Evolutionary conservation across 2,888 invertebrate genomes (phyloP).

Genomic region (Napeogenes sylphis): DNA sequence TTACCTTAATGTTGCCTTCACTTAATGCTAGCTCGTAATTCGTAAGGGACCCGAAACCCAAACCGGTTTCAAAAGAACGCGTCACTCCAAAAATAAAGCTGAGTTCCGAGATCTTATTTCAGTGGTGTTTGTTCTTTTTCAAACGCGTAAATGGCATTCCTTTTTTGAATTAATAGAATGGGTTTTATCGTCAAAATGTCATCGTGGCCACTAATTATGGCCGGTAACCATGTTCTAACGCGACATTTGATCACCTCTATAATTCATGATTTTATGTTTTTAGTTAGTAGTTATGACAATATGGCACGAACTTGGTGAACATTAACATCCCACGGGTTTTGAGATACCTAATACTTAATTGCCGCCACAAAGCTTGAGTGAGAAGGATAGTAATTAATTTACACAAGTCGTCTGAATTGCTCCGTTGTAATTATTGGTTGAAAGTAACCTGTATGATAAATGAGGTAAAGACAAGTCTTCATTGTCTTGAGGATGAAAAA

Average conservation of each 20-base stretch:
- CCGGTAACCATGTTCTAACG: constrained; percentile 37
- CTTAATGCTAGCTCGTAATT: constrained; percentile 57
- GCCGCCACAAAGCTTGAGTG: constrained; percentile 46
- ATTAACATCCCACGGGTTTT: constrained; percentile 33
- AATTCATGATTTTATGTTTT: constrained; percentile 35
- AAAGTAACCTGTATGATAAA: constrained; percentile 76
- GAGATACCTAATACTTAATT: constrained; percentile 31
- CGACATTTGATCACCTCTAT: constrained; percentile 46
- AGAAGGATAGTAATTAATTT: constrained; percentile 61
- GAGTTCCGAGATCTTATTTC: constrained; percentile 38
- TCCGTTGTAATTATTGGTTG: constrained; percentile 75
- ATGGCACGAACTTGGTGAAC: constrained; percentile 33
- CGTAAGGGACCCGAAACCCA: constrained; percentile 46
- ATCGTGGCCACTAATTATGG: constrained; percentile 52
- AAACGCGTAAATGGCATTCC: constrained; percentile 42
- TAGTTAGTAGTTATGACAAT: constrained; percentile 35
- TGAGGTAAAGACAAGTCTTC: constrained; percentile 67
- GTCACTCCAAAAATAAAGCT: constrained; percentile 34
- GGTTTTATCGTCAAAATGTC: constrained; percentile 44
- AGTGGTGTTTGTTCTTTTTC: constrained; percentile 43
- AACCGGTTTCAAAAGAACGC: constrained; percentile 36
- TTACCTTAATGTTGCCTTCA: constrained; percentile 53
- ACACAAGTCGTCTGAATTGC: constrained; percentile 52
- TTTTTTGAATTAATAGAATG: constrained; percentile 49
- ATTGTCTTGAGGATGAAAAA: constrained; percentile 72